phyloP scores from a whole-genome alignment of 2,113 vertebrate genomes.

The Ictidomys tridecemlineatus region DNA sequence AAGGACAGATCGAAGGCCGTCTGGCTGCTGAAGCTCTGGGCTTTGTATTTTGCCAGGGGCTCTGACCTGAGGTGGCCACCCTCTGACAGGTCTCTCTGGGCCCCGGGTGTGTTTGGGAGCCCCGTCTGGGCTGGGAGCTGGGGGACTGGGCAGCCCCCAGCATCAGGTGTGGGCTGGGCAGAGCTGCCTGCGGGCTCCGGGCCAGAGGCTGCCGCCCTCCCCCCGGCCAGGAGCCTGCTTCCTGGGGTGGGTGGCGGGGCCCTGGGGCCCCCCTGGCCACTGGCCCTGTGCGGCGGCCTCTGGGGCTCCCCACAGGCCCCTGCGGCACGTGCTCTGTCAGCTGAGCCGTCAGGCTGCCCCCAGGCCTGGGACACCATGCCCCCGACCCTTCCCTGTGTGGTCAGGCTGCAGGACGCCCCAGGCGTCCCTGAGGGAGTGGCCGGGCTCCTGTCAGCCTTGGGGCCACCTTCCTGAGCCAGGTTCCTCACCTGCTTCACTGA shows the following conservation, averaged over 20 bases:
- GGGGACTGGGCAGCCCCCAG: constrained; percentile 56
- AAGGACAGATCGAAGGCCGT: constrained; percentile 88
- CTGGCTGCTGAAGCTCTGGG: constrained; percentile 92
- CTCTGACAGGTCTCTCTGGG: constrained; percentile 13
- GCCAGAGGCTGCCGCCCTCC: neutral
- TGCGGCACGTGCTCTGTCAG: neutral
- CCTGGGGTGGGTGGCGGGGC: neutral
- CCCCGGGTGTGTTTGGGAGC: neutral
- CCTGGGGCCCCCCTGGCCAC: neutral
- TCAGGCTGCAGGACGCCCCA: fast-evolving
- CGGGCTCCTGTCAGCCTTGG: neutral
- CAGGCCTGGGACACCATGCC: fast-evolving
- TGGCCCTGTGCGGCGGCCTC: neutral
- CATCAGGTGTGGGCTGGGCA: neutral
- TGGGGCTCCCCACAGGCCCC: fast-evolving
- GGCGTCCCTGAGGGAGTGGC: neutral
- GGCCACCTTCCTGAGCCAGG: fast-evolving
- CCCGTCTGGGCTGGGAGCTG: constrained; percentile 12
- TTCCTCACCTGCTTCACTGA: neutral
- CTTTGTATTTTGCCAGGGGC: constrained; percentile 90
- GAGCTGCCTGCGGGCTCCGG: neutral
- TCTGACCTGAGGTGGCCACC: constrained; percentile 4
- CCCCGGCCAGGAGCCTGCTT: neutral
- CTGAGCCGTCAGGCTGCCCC: neutral
- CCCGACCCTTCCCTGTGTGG: neutral